Percentiles rank a stretch among this genome's conserved stretches.
phyloP scores from a whole-genome alignment of 2,113 vertebrate species.

The Podarcis cretensis region DNA sequence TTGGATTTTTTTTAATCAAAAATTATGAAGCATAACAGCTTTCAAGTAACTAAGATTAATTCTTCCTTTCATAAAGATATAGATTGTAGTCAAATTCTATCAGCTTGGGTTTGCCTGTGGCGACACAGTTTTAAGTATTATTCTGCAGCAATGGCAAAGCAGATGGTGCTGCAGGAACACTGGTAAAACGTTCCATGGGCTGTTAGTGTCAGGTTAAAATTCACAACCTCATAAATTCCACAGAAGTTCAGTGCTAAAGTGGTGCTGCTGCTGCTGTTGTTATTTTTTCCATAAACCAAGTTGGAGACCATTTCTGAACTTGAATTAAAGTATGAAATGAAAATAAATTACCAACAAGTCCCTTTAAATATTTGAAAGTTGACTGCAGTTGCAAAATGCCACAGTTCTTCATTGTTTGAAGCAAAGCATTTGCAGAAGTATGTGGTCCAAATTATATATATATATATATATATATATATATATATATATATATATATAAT shows the following conservation, averaged over 20 bases:
- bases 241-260: slow-evolving; percentile 66
- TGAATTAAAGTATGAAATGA: slow-evolving; percentile 77
- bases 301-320: slow-evolving; percentile 67
- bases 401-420: slow-evolving; percentile 24
- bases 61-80: slow-evolving; percentile 78
- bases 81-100: slow-evolving; percentile 83
- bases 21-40: slow-evolving; percentile 81
- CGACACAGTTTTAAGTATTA: slow-evolving; percentile 78
- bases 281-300: slow-evolving; percentile 72
- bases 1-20: slow-evolving; percentile 66
- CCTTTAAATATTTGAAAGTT: slow-evolving; percentile 79
- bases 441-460: slow-evolving; percentile 12
- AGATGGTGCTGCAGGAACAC: slow-evolving; percentile 67
- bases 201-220: slow-evolving; percentile 79
- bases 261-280: slow-evolving; percentile 46
- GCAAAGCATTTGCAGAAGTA: background rate
- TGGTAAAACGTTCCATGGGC: slow-evolving; percentile 74
- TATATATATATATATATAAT: too few relatives aligned
- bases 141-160: slow-evolving; percentile 73
- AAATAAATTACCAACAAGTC: slow-evolving; percentile 77
- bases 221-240: slow-evolving; percentile 74
- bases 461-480: too few relatives aligned
- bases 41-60: slow-evolving; percentile 83
- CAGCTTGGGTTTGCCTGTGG: slow-evolving; percentile 73
- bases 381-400: slow-evolving; percentile 63